Percentiles rank a stretch among this genome's conserved stretches.
Evolutionary conservation across 2,888 invertebrate species (phyloP).

Genomic region (Acrobasis consociella): DNA sequence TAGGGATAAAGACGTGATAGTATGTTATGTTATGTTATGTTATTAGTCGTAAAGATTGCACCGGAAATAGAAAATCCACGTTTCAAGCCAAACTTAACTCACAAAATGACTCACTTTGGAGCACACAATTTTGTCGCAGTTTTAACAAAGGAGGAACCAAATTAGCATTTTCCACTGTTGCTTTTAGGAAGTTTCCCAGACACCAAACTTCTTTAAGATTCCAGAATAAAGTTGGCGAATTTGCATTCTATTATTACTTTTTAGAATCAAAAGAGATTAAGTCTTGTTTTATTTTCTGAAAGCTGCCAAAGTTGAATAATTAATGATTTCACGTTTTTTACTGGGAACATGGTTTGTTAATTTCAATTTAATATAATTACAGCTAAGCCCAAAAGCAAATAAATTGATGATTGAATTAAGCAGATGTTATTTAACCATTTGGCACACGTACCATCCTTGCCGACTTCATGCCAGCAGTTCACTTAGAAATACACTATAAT

Average conservation of each 20-base stretch:
- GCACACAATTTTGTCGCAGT: conserved; percentile 11
- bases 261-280: conserved; percentile 11
- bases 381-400: too few relatives aligned
- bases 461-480: too few relatives aligned
- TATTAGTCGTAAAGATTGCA: not conserved
- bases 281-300: conserved; percentile 12
- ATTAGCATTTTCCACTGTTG: conserved; percentile 20
- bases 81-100: not conserved
- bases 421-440: too few relatives aligned
- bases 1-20: too few relatives aligned
- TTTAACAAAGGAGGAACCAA: conserved; percentile 14
- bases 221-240: conserved; percentile 15
- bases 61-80: not conserved
- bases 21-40: too few relatives aligned
- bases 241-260: conserved; percentile 15
- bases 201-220: conserved; percentile 14
- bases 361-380: too few relatives aligned
- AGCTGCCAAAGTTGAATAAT: conserved; percentile 19
- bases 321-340: conserved; percentile 5
- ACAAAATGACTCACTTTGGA: not conserved
- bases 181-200: conserved; percentile 11
- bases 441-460: too few relatives aligned
- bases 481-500: too few relatives aligned
- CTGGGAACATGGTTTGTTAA: too few relatives aligned
- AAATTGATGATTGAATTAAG: too few relatives aligned